These are phyloP conservation scores for Acleris cristana DNA, from an alignment of 2,888 invertebrate genomes.

Conservation along the genomic window DNA sequence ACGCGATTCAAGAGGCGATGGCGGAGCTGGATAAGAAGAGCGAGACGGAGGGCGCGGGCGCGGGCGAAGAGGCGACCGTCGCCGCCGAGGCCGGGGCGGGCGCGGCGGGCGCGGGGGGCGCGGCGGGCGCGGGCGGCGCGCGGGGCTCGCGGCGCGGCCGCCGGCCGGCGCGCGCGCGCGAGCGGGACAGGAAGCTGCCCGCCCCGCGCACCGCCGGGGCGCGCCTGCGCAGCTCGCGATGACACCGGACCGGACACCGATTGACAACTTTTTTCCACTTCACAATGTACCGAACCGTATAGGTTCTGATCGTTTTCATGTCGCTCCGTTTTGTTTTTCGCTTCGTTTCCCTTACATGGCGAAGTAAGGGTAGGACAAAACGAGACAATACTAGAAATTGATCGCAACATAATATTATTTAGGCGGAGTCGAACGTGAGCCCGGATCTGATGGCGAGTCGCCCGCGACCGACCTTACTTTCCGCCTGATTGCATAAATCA, in stretches of 20 bases:
- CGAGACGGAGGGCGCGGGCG: slow-evolving; percentile 47
- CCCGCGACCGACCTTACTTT: neutral
- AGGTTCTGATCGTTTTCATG: too few relatives aligned
- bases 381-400: too few relatives aligned
- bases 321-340: too few relatives aligned
- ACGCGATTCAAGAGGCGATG: slow-evolving; percentile 97
- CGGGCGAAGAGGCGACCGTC: slow-evolving; percentile 26
- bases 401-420: too few relatives aligned
- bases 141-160: slow-evolving; percentile 49
- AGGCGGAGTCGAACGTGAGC: too few relatives aligned
- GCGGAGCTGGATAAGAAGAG: slow-evolving; percentile 91
- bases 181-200: slow-evolving; percentile 60
- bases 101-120: too few relatives aligned
- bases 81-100: slow-evolving; percentile 42
- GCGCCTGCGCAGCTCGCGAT: slow-evolving; percentile 82
- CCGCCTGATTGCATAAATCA: slow-evolving; percentile 13
- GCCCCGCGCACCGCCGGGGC: too few relatives aligned
- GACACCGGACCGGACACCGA: slow-evolving; percentile 47
- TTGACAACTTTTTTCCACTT: neutral
- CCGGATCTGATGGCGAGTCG: too few relatives aligned
- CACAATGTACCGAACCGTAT: too few relatives aligned
- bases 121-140: slow-evolving; percentile 55
- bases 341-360: too few relatives aligned
- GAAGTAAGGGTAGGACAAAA: too few relatives aligned
- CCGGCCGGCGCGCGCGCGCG: too few relatives aligned